phyloP scores from a whole-genome alignment of 2,113 vertebrate genomes.

The Tenrec ecaudatus region DNA sequence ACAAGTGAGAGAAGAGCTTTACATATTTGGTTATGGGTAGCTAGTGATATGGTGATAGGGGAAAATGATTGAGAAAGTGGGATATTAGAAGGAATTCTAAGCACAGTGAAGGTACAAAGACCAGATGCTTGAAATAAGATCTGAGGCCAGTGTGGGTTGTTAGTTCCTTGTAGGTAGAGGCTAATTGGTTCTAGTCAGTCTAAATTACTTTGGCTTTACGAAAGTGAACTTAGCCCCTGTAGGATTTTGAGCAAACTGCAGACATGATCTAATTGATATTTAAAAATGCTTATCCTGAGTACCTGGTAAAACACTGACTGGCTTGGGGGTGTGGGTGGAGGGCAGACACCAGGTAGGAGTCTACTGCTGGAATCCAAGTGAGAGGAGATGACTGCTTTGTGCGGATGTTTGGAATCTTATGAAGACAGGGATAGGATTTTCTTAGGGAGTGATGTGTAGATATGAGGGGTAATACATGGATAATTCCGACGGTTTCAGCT shows the following conservation, averaged over 20 bases:
- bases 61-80: too few relatives aligned
- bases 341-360: neutral
- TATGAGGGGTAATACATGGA: neutral
- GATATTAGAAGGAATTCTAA: too few relatives aligned
- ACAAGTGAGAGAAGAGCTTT: too few relatives aligned
- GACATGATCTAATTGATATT: conserved; percentile 1
- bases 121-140: too few relatives aligned
- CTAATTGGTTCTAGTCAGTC: too few relatives aligned
- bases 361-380: neutral
- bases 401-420: neutral
- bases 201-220: neutral
- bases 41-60: too few relatives aligned
- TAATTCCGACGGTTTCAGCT: neutral
- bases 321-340: too few relatives aligned
- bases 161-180: too few relatives aligned
- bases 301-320: neutral
- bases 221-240: neutral
- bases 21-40: too few relatives aligned
- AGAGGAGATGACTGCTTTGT: too few relatives aligned
- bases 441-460: neutral
- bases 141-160: too few relatives aligned
- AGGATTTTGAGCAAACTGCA: neutral
- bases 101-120: too few relatives aligned
- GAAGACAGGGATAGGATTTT: neutral
- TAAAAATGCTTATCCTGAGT: neutral